Base-by-base conservation (phyloP, 2,888 invertebrate species). In the Rhogogaster chlorosoma region DNA sequence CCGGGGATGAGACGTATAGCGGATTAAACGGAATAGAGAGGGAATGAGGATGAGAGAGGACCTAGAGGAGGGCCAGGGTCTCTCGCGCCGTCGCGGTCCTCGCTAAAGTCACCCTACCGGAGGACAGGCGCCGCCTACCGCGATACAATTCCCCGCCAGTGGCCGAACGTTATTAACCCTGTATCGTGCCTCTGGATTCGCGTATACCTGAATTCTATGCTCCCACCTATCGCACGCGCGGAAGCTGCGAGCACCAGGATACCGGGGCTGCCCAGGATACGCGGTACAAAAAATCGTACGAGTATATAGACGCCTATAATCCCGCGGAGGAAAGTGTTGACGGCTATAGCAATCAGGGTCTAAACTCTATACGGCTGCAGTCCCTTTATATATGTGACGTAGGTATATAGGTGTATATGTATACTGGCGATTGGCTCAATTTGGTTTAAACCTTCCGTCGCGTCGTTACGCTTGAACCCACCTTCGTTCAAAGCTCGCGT, bases 81-180 rank as follows among this genome's bases (percentile, higher is more conserved):
- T 80, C 36, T 32, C 61, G 80, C 80, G 80, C 80, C 80, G 80
- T 80, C 80, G 80, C 80, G 80, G 61, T 61, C 80, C 49, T 77
- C 77, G n/a, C 29, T 53, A 53, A 77, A 80, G 32, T 83, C 83
- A 61, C 67, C 83, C 83, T 83, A 45, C 15, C 67, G 83, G 83
- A 70, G 83, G 67, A 32, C 70, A 83, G 70, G 83, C 83, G 45
- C 83, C 83, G 83, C 83, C 83, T 83, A 38, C 83, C 45, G n/a
- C 83, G 83, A 83, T 83, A 83, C 83, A 83, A 83, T 83, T 53
- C 32, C 45, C 83, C 70, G 32, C 83, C 83, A 83, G 36, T 80
- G 57, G 80, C 22, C 36, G 80, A 80, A 9, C 61, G 80, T 80
- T 80, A 80, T 80, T 80, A 80, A 80, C 57, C 80, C 57, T 80